Evolutionary conservation across 2,888 invertebrate genomes (phyloP), one percentile per base, ranked within the genome.

Genomic region (Trissolcus brochymenae): DNA sequence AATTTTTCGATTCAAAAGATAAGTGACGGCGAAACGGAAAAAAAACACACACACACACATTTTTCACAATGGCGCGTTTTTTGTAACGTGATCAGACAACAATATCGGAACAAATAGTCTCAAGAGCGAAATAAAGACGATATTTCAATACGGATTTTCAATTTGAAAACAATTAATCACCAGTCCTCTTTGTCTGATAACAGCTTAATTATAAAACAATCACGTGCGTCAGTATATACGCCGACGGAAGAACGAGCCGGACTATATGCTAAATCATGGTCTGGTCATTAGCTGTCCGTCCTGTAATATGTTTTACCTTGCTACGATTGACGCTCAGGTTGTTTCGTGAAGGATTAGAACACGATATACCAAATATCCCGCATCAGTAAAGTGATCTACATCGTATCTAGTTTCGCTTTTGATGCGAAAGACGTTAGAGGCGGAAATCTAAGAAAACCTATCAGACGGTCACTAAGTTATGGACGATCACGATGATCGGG

Each of bases 131-230:
- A 83, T 85, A 82, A 84, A 86, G 86, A 87, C 84, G 84, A 83
- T 81, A 81, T 80, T 74, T 73, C 76, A 81, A 81, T 84, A 86
- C 83, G 84, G 82, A 80, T 87, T 88, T 88, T 88, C 87, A 87
- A 89, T 88, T 87, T 84, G 84, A 83, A 85, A 86, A 86, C 87
- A 85, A 89, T 89, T 87, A 89, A 89, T 89, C 89, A 88, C 83
- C 66, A 55, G 71, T 76, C 57, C 61, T 75, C 76, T 79, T 78
- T 77, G 75, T 81, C 82, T 81, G 82, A 82, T 86, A 89, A 89
- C 88, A 86, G 86, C 89, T 88, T 87, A 87, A 88, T 88, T 87
- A 86, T 88, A 87, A 89, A 89, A 89, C 88, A 89, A 89, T 89
- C 89, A 87, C 84, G 86, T 80, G 81, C 78, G 80, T 80, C 79